These are phyloP conservation scores for Drosophila meridiana DNA, from an alignment of 2,888 invertebrate genomes.

Conservation along the genomic window DNA sequence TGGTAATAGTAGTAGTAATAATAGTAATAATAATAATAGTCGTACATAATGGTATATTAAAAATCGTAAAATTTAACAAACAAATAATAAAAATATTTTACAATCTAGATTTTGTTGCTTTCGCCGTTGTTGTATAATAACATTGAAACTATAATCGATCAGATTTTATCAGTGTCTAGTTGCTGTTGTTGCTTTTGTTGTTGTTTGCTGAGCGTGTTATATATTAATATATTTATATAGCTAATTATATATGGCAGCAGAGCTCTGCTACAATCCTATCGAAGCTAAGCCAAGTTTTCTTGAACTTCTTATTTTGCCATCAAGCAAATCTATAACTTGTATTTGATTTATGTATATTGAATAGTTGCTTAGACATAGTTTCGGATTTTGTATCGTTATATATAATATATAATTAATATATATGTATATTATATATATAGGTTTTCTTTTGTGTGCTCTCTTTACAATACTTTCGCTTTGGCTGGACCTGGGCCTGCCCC, in stretches of 20 bases:
- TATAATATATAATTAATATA: constrained; percentile 24
- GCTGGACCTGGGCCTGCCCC: constrained; percentile 24
- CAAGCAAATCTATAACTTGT: constrained; percentile 44
- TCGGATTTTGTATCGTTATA: constrained; percentile 46
- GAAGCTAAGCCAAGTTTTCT: constrained; percentile 72
- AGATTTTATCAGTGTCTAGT: constrained; percentile 46
- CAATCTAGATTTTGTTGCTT: constrained; percentile 23
- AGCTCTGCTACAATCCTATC: constrained; percentile 65
- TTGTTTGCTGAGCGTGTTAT: constrained; percentile 39
- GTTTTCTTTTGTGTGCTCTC: constrained; percentile 57
- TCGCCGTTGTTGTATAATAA: constrained; percentile 55
- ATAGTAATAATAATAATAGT: constrained; percentile 48
- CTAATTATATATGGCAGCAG: constrained; percentile 45
- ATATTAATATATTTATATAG: constrained; percentile 35
- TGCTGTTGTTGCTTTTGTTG: constrained; percentile 22
- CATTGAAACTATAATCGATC: constrained; percentile 62
- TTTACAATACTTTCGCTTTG: constrained; percentile 41
- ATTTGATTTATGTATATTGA: constrained; percentile 46
- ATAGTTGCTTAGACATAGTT: constrained; percentile 64
- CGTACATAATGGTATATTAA: constrained; percentile 38
- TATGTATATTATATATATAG: constrained; percentile 26
- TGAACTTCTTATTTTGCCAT: constrained; percentile 31
- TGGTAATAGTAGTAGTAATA: constrained; percentile 27
- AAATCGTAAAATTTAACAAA: constrained; percentile 70
- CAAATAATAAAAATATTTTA: constrained; percentile 65